Evolutionary conservation across 2,888 invertebrate genomes (phyloP).

Genomic region (Pristionchus mayeri): DNA sequence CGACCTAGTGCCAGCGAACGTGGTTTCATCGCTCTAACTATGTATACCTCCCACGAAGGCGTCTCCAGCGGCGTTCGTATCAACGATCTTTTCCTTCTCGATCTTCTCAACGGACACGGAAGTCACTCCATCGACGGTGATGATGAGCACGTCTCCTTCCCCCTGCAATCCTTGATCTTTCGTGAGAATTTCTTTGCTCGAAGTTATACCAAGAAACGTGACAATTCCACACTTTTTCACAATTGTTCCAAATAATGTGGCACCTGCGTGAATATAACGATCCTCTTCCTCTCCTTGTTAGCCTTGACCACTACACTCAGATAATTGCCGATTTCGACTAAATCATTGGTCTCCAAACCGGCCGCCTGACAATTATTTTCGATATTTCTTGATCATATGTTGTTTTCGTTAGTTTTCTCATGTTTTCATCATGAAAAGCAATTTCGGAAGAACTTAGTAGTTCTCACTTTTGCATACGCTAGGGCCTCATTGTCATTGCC

Average conservation of each 20-base stretch:
- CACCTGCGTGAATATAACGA: slow-evolving; percentile 93
- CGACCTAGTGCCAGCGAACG: too few species aligned
- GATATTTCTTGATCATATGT: too few species aligned
- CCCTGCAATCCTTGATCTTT: too few species aligned
- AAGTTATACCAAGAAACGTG: too few species aligned
- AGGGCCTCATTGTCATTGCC: slow-evolving; percentile 94
- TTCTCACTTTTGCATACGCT: slow-evolving; percentile 87
- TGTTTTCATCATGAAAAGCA: background rate
- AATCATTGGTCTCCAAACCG: background rate
- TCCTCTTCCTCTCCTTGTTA: slow-evolving; percentile 83
- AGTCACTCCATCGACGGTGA: slow-evolving; percentile 47
- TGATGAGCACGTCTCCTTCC: slow-evolving; percentile 85
- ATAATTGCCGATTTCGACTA: slow-evolving; percentile 85
- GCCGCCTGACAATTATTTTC: background rate
- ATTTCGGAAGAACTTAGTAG: slow-evolving; percentile 80
- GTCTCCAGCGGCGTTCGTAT: slow-evolving; percentile 99
- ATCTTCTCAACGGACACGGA: slow-evolving; percentile 67
- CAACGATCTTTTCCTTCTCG: slow-evolving; percentile 85
- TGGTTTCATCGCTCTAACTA: background rate
- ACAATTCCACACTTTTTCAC: too few species aligned
- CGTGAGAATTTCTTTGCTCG: too few species aligned
- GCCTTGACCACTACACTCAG: slow-evolving; percentile 81
- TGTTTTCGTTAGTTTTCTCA: too few species aligned
- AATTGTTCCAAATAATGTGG: too few species aligned
- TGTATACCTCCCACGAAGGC: slow-evolving; percentile 90